Evolutionary conservation across 2,888 invertebrate species (phyloP), one percentile per base, ranked within the genome.

Genomic region (Drosophila dives): DNA sequence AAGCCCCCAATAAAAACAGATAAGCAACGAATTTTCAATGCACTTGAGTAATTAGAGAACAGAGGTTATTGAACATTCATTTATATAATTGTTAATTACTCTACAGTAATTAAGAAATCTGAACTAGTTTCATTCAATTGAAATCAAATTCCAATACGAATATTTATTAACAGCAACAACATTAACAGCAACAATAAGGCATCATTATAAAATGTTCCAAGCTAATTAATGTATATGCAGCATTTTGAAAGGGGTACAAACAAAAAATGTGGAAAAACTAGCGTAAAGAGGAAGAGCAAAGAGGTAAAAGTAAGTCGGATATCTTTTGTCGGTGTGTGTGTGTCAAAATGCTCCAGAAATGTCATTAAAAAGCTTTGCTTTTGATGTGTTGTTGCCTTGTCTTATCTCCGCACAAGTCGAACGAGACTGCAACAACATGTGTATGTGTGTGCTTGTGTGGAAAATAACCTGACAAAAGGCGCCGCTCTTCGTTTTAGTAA

Each of bases 391-490:
- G n/a, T 55, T 51, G 40, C 45, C 61, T 63, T 72, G 74, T 75
- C 77, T 86, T 83, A 84, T 86, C 86, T 81, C 42, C 51, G 72
- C 50, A 70, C 74, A 81, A 70, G 76, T 81, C 78, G 83, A 78
- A 66, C 81, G 81, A 80, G 45, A 81, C 73, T 81, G 83, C 80
- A 75, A 62, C 54, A 75, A 45, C 23, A 36, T 38, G 33, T 40
- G 54, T 26, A 10, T 26, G 8, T 23, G 11, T 53, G 42, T n/a
- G 33, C 26, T 20, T 42, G n/a, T 45, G 33, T 63, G 72, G 83
- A 81, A 85, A 87, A 73, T 79, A 81, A 87, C 83, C 88, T 77
- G 88, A 33, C 72, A 84, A 87, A 82, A 85, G 79, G 72, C 80
- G 63, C 72, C 77, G 82, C 80, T 64, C 20, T 75, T 64, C 54